Evolutionary conservation across 1,140 invertebrate species (phyloP).

Genomic region (Drosophila funebris): DNA sequence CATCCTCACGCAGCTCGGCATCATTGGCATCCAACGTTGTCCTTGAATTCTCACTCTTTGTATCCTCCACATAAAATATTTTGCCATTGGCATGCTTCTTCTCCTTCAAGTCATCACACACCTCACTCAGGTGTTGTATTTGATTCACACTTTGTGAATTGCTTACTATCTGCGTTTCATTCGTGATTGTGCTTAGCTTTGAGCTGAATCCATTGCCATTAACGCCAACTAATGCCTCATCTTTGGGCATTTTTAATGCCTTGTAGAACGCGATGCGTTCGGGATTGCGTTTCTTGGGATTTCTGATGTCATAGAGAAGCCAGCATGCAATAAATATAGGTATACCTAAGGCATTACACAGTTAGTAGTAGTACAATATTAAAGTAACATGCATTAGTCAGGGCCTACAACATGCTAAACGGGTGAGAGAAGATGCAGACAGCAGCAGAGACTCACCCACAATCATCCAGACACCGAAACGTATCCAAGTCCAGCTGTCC

Average conservation of each 20-base stretch:
- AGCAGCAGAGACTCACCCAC: constrained; percentile 84
- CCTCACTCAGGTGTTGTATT: constrained; percentile 71
- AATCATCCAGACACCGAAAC: constrained; percentile 89
- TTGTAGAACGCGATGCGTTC: constrained; percentile 55
- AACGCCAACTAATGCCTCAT: neutral
- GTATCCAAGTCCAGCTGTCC: constrained; percentile 88
- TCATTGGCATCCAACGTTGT: constrained; percentile 24
- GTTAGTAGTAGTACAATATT: constrained; percentile 44
- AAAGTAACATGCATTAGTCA: constrained; percentile 53
- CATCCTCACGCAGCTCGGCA: constrained; percentile 42
- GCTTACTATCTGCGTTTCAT: constrained; percentile 45
- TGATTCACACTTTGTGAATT: constrained; percentile 63
- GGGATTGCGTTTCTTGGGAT: constrained; percentile 62
- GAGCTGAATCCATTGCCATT: constrained; percentile 44
- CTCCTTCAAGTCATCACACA: constrained; percentile 66
- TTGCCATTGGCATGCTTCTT: constrained; percentile 73
- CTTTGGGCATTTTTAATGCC: constrained; percentile 24
- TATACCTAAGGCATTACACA: constrained; percentile 59
- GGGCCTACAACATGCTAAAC: constrained; percentile 56
- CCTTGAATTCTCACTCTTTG: constrained; percentile 57
- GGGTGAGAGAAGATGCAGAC: neutral
- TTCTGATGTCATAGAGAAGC: constrained; percentile 73
- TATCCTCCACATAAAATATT: constrained; percentile 74
- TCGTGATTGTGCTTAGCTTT: constrained; percentile 51
- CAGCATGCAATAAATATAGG: constrained; percentile 78